Base-by-base conservation (phyloP, 2,888 invertebrate genomes). In the Hemistola chrysoprasaria region DNA sequence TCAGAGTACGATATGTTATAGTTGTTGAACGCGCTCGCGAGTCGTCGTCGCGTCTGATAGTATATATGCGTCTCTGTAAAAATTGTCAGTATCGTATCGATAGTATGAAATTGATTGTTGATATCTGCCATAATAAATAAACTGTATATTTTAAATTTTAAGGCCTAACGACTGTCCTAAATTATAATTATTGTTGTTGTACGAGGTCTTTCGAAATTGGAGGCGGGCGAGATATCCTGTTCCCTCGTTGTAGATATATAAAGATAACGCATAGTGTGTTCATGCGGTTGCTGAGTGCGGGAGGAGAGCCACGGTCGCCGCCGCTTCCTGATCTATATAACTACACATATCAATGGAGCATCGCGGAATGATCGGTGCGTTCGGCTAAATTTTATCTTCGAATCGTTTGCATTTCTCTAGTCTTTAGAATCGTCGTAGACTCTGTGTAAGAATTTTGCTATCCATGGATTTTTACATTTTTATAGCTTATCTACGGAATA, bases 121-220 rank as follows among this genome's bases (percentile, higher is more conserved):
- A 86, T 82, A 85, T 86, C 81, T 87, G 87, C 87, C 87, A 87
- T 88, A 87, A 85, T 86, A 81, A 80, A 66, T 78, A 81, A n/a
- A 78, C 65, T 86, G 84, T 87, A 87, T 64, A 85, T 84, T 84
- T 66, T 81, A 79, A 74, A 72, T 76, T 64, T 71, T 87, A 83
- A 85, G 86, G 56, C 85, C 87, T 86, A 85, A 84, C 82, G 85
- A 85, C 85, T 87, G 84, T 86, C 79, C 76, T 82, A 79, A 76
- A 73, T 77, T 82, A 71, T 78, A 73, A 72, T 75, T 76, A 77
- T 16, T 3, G 27, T 78, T 79, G 74, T 79, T 78, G 72, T 70
- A 65, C 63, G 71, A 70, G 66, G 65, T 69, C 64, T 71, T 59
- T 67, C 49, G 59, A 63, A 66, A 66, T 65, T 69, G 65, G 58